A percentile compares a stretch with the other conserved stretches of the same genome.
These are phyloP conservation scores for Eupelmus urozonus DNA, from an alignment of 2,888 invertebrate genomes.

Conservation along the genomic window DNA sequence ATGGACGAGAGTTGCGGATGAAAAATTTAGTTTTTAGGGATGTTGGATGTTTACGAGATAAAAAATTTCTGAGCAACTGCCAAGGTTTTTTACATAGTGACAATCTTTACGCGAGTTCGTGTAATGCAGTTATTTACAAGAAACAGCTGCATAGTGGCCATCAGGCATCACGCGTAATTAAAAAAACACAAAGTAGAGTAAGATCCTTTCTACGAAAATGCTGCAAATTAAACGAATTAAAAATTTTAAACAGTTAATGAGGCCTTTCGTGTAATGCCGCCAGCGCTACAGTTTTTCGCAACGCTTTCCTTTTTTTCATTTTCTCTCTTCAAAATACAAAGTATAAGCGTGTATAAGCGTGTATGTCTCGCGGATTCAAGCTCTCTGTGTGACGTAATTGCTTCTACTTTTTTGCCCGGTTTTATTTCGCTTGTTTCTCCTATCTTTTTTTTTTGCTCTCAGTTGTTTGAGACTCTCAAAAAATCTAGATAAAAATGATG, in stretches of 20 bases:
- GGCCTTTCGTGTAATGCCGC: conserved; percentile 38
- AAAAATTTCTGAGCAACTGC: neutral
- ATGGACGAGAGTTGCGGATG: too few relatives aligned
- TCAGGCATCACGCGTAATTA: conserved; percentile 2
- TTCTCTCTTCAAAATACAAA: conserved; percentile 19
- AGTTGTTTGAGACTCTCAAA: neutral
- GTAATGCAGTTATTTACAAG: too few relatives aligned
- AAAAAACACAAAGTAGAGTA: neutral
- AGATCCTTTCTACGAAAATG: conserved; percentile 5
- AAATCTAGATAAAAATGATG: neutral
- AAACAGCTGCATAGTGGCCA: too few relatives aligned
- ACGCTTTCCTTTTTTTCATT: neutral
- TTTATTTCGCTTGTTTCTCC: conserved; percentile 19
- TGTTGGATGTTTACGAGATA: too few relatives aligned
- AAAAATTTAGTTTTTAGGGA: too few relatives aligned
- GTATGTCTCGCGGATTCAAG: conserved; percentile 1
- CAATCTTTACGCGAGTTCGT: too few relatives aligned
- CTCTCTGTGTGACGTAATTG: conserved; percentile 21
- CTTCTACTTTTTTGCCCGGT: conserved; percentile 33
- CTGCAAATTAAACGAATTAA: conserved; percentile 41
- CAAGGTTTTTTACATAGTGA: neutral
- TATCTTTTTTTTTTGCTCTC: neutral
- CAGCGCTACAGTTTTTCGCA: conserved; percentile 11
- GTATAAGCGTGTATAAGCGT: conserved; percentile 26
- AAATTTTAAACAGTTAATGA: conserved; percentile 37